Evolutionary conservation across 2,797 vertebrate genomes (phyloP).

Genomic region (Muscicapa comitata): DNA sequence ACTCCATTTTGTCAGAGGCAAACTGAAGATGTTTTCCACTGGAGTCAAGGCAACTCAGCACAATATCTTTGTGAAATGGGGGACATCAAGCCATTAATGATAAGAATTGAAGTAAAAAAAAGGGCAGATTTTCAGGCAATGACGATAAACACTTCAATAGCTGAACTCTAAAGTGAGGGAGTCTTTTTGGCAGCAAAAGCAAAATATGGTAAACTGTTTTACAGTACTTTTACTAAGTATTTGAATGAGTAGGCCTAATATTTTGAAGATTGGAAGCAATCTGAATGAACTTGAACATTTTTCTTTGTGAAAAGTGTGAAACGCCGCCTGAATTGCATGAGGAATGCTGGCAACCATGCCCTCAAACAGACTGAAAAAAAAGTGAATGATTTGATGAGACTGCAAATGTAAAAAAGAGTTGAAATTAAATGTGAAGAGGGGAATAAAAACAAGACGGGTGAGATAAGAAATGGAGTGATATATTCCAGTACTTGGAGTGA

Average conservation of each 20-base stretch:
- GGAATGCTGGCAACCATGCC: not conserved
- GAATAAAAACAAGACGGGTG: not conserved
- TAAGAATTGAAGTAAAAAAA: not conserved
- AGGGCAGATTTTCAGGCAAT: not conserved
- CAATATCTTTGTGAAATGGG: not conserved
- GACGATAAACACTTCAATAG: not conserved
- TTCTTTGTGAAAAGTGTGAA: not conserved
- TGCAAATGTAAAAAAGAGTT: not conserved
- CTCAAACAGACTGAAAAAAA: not conserved
- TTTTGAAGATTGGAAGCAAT: not conserved
- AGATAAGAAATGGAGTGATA: not conserved
- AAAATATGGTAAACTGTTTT: not conserved
- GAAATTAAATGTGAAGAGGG: not conserved
- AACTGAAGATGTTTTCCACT: not conserved
- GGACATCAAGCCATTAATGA: not conserved
- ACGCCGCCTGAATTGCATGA: not conserved
- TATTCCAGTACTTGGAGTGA: not conserved
- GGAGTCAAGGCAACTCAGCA: not conserved
- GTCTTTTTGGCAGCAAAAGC: not conserved
- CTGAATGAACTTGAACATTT: not conserved
- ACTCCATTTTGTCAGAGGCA: constrained; percentile 12
- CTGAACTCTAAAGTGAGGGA: not conserved
- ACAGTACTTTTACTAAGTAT: not conserved
- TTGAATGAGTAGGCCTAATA: not conserved
- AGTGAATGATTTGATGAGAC: not conserved